phyloP scores from a whole-genome alignment of 53 echinoderm and acorn worm genomes.

The Hippasteria phrygiana region DNA sequence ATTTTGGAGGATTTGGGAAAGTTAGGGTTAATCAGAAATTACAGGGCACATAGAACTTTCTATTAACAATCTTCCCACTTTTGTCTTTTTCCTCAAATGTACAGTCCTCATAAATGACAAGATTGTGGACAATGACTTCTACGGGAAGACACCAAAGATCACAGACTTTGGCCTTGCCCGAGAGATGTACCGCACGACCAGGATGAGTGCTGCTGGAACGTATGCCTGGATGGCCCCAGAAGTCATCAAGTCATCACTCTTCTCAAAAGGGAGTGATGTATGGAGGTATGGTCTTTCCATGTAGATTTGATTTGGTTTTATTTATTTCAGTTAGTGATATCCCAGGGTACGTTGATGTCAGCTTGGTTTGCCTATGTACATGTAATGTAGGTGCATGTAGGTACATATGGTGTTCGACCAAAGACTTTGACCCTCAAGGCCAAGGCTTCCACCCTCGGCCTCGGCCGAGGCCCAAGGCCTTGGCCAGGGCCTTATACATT shows the following conservation, averaged over 20 bases:
- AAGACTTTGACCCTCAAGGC: no score
- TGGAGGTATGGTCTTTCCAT: slow-evolving; percentile 81
- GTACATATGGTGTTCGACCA: no score
- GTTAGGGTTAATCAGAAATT: no score
- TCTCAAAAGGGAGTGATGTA: slow-evolving; percentile 98
- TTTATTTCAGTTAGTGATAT: background rate
- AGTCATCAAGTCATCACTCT: slow-evolving; percentile 95
- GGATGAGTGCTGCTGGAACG: slow-evolving; percentile 99
- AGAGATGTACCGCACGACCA: slow-evolving; percentile 97
- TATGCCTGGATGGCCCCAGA: slow-evolving; percentile 99
- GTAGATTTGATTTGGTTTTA: slow-evolving; percentile 5
- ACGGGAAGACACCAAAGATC: slow-evolving; percentile 92
- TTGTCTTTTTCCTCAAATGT: background rate
- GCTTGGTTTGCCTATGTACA: background rate
- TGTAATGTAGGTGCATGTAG: no score
- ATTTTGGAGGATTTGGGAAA: no score
- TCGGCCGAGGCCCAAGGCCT: no score
- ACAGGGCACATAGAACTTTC: no score
- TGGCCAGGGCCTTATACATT: no score
- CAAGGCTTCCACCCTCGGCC: no score
- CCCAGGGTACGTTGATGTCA: background rate
- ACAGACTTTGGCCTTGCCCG: slow-evolving; percentile 98
- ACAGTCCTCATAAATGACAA: slow-evolving; percentile 95
- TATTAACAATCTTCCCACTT: background rate
- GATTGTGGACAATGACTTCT: slow-evolving; percentile 77